phyloP scores from a whole-genome alignment of 2,797 vertebrate genomes.

The Nasua narica region DNA sequence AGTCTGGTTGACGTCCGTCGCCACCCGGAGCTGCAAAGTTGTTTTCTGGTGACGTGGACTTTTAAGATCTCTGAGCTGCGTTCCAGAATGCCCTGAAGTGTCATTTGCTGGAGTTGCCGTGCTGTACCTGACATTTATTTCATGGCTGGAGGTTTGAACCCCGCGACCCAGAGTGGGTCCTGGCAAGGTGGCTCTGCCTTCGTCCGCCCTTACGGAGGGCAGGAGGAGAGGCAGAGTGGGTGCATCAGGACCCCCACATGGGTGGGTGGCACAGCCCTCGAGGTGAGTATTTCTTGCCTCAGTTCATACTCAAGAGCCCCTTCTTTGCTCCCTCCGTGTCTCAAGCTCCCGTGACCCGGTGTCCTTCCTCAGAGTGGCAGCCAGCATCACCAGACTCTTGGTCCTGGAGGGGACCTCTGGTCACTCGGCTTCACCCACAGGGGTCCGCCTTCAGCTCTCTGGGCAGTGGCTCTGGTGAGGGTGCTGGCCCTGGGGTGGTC shows the following conservation, averaged over 20 bases:
- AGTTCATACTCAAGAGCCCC: background rate
- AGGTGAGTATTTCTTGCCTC: background rate
- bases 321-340: conserved; percentile 10
- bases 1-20: background rate
- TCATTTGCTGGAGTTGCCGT: background rate
- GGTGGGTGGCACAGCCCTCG: background rate
- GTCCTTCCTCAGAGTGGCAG: background rate
- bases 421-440: background rate
- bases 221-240: accelerated
- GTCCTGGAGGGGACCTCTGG: background rate
- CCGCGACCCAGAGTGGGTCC: background rate
- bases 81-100: background rate
- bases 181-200: background rate
- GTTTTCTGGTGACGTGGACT: background rate
- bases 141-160: background rate
- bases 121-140: background rate
- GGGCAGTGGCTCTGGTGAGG: background rate
- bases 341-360: background rate
- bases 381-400: background rate
- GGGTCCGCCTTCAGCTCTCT: background rate
- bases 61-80: background rate
- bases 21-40: background rate
- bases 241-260: accelerated
- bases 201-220: accelerated
- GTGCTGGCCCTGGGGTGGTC: background rate